Base-by-base conservation (phyloP, 2,888 invertebrate species). In the Gymnoscelis rufifasciata region DNA sequence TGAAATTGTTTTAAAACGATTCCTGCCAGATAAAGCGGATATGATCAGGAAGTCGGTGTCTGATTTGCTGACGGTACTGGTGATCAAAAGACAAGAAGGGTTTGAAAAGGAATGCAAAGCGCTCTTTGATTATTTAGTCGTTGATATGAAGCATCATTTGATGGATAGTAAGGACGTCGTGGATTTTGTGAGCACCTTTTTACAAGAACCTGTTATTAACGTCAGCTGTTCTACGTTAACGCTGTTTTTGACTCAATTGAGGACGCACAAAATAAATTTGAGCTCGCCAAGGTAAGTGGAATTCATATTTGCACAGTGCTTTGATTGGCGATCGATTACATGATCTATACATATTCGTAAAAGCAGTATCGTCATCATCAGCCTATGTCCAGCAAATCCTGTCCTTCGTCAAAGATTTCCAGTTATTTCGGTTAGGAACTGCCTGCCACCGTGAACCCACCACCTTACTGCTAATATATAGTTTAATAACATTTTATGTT, bases 51-150 rank as follows among this genome's bases (percentile, higher is more conserved):
- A 82, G 37, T 80, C 90, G 23, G 67, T 92, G 1, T 75, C 88
- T 11, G 78, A 88, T 38, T 76, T 90, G n/a, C 74, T 92, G 1
- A 84, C 89, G 6, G 83, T 83, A 33, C 63, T 93, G 19, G 83
- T 89, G 11, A 77, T 89, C 0, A 81, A 86, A 54, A 71, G 67
- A 27, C 77, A 83, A 56, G 71, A 74, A 23, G 66, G 69, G 0
- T 60, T 72, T 47, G 62, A 63, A 33, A 52, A 56, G 8, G 73
- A 80, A 60, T 81, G 89, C 47, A 56, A 78, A 3, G 55, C 71
- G 10, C 66, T 91, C 12, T 64, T 93, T 0, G 65, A 81, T n/a
- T 89, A 88, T 58, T 67, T 94, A 10, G 69, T 91, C 8, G 70
- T 88, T 0, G 83, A 91, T 33, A 80, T 91, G 60, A 82, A 75